phyloP scores from a whole-genome alignment of 2,113 vertebrate species.

The Xiphorhynchus elegans region DNA sequence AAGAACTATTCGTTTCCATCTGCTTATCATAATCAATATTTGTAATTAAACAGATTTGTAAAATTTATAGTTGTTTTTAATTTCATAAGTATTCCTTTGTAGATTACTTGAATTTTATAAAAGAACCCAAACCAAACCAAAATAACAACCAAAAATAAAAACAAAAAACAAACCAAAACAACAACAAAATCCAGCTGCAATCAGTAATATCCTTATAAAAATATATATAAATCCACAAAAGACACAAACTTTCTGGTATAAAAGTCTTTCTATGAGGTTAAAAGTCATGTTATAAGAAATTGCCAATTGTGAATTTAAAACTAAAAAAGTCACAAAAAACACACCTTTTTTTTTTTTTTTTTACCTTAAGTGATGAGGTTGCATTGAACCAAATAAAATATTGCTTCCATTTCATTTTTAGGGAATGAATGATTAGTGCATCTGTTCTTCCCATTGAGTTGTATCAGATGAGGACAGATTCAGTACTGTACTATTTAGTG shows the following conservation, averaged over 20 bases:
- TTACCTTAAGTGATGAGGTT: background rate
- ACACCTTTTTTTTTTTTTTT: background rate
- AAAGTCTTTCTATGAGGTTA: background rate
- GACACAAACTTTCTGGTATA: background rate
- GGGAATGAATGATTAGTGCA: background rate
- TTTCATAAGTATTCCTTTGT: background rate
- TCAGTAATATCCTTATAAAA: background rate
- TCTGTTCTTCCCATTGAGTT: background rate
- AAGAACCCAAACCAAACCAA: background rate
- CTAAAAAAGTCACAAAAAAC: background rate
- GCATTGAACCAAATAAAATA: background rate
- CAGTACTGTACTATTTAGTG: background rate
- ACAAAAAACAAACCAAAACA: background rate
- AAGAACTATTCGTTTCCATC: background rate
- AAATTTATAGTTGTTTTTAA: background rate
- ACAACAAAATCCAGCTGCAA: background rate
- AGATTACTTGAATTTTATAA: background rate
- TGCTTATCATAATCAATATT: background rate
- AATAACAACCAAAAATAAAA: too few species aligned
- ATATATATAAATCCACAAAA: background rate
- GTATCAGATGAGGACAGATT: background rate
- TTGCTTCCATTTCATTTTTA: background rate
- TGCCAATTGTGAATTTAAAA: background rate
- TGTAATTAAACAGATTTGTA: background rate
- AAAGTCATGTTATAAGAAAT: background rate